A percentile compares a stretch with the other conserved stretches of the same genome.
Evolutionary conservation across 1,140 invertebrate genomes (phyloP).

Genomic region (Geopemphigus sp.): DNA sequence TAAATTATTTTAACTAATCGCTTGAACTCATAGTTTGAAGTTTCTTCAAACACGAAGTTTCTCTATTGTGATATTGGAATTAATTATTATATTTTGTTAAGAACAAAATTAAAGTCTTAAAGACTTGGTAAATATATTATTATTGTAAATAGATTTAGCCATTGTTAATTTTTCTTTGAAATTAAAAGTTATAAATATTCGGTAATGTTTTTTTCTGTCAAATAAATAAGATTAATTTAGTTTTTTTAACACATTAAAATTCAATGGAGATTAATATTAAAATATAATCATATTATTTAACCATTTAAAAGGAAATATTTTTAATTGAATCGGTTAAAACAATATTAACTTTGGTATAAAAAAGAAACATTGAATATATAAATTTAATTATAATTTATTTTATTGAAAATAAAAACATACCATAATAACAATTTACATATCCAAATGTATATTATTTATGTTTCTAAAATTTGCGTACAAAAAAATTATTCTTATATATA

Average conservation of each 20-base stretch:
- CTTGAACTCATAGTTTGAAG: conserved; percentile 23
- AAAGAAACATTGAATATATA: neutral
- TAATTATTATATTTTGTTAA: conserved; percentile 38
- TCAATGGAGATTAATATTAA: neutral
- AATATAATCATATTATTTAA: neutral
- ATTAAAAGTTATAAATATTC: conserved; percentile 30
- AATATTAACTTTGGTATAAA: no score
- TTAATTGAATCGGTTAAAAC: no score
- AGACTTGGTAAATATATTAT: conserved; percentile 19
- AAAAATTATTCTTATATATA: neutral
- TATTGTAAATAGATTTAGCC: conserved; percentile 38
- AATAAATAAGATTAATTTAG: no score
- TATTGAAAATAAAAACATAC: neutral
- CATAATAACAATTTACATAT: neutral
- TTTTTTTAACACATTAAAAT: neutral
- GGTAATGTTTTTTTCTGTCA: conserved; percentile 14
- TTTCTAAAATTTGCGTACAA: conserved; percentile 3
- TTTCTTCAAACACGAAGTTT: conserved; percentile 20
- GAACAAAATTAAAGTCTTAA: conserved; percentile 40
- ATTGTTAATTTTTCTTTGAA: conserved; percentile 38
- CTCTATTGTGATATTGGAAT: conserved; percentile 47
- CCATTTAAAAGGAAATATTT: neutral
- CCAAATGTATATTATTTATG: no score
- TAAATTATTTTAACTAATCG: conserved; percentile 41
- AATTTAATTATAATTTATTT: neutral